phyloP scores from a whole-genome alignment of 2,888 invertebrate genomes.

The Willowsia nigromaculata region DNA sequence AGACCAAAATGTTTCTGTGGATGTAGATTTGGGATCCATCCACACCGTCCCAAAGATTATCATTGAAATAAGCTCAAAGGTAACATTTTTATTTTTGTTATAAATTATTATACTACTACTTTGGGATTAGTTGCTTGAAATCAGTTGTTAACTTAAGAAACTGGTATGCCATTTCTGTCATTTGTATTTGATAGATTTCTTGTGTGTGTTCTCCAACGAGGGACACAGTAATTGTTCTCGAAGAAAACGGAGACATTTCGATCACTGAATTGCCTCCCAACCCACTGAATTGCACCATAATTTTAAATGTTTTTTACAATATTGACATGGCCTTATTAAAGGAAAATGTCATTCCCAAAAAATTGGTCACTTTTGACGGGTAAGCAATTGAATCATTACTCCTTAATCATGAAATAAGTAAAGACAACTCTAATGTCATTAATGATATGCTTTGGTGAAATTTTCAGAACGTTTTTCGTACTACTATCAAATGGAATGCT shows the following conservation, averaged over 20 bases:
- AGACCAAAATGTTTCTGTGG: constrained; percentile 72
- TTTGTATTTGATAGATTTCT: constrained; percentile 60
- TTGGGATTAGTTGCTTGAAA: neutral
- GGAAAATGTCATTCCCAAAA: constrained; percentile 34
- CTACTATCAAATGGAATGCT: constrained; percentile 73
- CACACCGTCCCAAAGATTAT: constrained; percentile 22
- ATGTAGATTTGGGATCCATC: constrained; percentile 74
- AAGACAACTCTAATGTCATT: no score
- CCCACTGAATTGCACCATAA: neutral
- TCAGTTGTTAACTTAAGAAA: no score
- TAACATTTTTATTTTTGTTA: neutral
- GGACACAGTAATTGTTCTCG: constrained; percentile 63
- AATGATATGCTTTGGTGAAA: no score
- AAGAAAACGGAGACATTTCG: constrained; percentile 56
- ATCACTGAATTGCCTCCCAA: constrained; percentile 11
- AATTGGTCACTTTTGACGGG: constrained; percentile 71
- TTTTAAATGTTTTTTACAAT: neutral
- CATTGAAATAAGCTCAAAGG: neutral
- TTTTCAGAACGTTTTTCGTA: constrained; percentile 70
- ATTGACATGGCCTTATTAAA: neutral
- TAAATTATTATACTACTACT: no score
- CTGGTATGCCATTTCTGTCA: neutral
- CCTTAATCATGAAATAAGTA: no score
- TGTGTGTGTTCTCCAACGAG: constrained; percentile 64
- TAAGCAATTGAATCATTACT: constrained; percentile 38